Evolutionary conservation across 1,140 invertebrate genomes (phyloP).

Genomic region (Reticulitermes speratus): DNA sequence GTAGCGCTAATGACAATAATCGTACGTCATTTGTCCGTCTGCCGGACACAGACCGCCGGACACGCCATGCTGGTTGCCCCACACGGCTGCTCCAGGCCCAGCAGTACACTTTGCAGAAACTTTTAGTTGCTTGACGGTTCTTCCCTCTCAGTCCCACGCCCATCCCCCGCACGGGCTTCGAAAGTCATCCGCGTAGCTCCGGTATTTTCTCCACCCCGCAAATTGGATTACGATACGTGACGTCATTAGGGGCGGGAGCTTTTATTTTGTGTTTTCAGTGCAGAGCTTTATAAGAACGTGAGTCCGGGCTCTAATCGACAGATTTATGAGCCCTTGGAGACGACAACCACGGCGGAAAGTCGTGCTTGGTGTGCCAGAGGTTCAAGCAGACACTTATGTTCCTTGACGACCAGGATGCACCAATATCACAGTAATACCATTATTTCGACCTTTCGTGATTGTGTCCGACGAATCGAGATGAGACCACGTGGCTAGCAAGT

Average conservation of each 20-base stretch:
- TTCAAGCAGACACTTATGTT: not conserved
- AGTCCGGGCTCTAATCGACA: slow-evolving; percentile 27
- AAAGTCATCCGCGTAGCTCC: slow-evolving; percentile 19
- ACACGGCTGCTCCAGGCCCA: not conserved
- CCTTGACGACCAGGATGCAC: too few relatives aligned
- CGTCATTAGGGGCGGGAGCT: slow-evolving; percentile 44
- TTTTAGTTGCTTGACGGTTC: slow-evolving; percentile 22
- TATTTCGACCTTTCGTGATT: too few relatives aligned
- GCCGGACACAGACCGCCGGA: not conserved
- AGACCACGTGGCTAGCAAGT: too few relatives aligned
- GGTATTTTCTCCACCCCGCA: slow-evolving; percentile 35
- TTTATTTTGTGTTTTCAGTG: slow-evolving; percentile 28
- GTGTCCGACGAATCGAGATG: too few relatives aligned
- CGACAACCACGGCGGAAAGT: not conserved
- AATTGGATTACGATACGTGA: slow-evolving; percentile 54
- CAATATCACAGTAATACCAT: too few relatives aligned
- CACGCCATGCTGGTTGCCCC: not conserved
- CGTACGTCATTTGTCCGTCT: not conserved
- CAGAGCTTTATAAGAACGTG: slow-evolving; percentile 29
- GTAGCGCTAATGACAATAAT: not conserved
- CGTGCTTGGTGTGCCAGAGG: not conserved
- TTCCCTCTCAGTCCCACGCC: not conserved
- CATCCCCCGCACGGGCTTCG: not conserved
- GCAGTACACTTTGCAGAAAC: slow-evolving; percentile 12
- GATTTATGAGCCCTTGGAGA: slow-evolving; percentile 27